phyloP scores from a whole-genome alignment of 2,113 vertebrate species.

The Laticauda laticaudata region DNA sequence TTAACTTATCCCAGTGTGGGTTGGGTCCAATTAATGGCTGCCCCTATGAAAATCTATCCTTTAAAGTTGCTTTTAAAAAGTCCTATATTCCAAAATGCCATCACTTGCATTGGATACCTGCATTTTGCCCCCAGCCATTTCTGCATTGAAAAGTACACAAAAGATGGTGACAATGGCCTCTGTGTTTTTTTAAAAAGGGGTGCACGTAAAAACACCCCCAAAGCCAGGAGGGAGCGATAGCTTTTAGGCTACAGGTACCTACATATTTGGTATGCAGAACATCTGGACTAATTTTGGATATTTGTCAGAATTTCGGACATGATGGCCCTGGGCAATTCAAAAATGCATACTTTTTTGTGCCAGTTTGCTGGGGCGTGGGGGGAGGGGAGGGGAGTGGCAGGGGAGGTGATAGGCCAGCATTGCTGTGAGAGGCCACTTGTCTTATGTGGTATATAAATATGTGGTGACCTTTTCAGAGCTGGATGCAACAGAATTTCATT shows the following conservation, averaged over 20 bases:
- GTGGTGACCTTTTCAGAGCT: too few relatives aligned
- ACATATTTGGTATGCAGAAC: neutral
- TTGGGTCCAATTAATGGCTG: neutral
- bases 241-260: neutral
- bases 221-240: neutral
- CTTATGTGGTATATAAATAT: too few relatives aligned
- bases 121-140: neutral
- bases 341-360: neutral
- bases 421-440: neutral
- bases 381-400: too few relatives aligned
- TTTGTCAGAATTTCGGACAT: neutral
- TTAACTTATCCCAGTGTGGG: neutral
- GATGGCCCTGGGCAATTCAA: neutral
- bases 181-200: neutral
- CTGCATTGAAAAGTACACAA: neutral
- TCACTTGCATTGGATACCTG: neutral
- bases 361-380: neutral
- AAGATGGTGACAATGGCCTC: neutral
- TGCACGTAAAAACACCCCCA: neutral
- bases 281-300: neutral
- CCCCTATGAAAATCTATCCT: neutral
- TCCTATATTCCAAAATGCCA: neutral
- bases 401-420: neutral
- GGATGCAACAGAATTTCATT: too few relatives aligned
- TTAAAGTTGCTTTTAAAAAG: neutral